A percentile compares a stretch with the other conserved stretches of the same genome.
Conservation (phyloP, 2,797 vertebrate species). For the Platyrinchus mystaceus region DNA sequence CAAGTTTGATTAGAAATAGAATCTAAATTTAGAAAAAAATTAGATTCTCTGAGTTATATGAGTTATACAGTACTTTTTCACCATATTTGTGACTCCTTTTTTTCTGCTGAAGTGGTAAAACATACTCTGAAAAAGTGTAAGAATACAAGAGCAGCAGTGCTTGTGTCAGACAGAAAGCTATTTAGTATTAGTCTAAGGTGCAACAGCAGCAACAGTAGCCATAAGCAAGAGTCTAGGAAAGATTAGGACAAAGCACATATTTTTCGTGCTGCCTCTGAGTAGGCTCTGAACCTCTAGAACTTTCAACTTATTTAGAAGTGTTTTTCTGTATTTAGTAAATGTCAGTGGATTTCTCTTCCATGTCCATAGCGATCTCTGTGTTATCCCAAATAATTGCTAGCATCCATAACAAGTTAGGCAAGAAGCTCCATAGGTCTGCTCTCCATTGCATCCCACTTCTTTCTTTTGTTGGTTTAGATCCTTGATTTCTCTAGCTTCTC, state of each 20-base stretch:
- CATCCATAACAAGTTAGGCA: neutral
- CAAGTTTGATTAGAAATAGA: neutral
- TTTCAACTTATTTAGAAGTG: neutral
- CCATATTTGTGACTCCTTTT: neutral
- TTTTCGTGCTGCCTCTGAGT: neutral
- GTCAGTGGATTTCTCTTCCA: neutral
- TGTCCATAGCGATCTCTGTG: neutral
- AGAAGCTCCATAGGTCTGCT: neutral
- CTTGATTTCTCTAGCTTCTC: neutral
- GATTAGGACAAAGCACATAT: neutral
- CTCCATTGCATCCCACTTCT: neutral
- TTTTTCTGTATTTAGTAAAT: neutral
- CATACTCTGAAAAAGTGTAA: neutral
- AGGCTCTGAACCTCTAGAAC: neutral
- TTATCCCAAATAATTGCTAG: neutral
- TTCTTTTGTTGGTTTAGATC: neutral
- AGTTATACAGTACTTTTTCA: neutral
- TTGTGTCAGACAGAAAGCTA: neutral
- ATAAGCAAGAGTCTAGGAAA: neutral
- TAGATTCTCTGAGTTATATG: neutral
- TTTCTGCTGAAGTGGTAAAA: neutral
- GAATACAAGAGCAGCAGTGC: neutral
- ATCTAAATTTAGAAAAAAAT: neutral
- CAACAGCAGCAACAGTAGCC: neutral
- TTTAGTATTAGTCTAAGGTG: neutral